A percentile compares a stretch with the other conserved stretches of the same genome.
phyloP scores from a whole-genome alignment of 1,140 invertebrate species.

The Procambarus virginalis region DNA sequence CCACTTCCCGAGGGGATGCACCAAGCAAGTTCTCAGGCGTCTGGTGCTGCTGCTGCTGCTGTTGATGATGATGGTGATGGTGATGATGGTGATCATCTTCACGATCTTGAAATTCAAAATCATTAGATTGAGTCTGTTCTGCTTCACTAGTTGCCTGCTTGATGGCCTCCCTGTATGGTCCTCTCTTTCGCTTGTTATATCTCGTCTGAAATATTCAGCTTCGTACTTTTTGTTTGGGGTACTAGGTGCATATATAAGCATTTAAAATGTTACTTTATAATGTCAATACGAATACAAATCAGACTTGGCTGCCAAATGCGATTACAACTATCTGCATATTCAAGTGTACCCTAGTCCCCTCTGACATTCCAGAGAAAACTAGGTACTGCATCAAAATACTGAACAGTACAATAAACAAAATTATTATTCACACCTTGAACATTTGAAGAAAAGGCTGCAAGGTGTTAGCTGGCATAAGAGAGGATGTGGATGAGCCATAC shows the following conservation, averaged over 20 bases:
- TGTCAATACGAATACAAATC: too few relatives aligned
- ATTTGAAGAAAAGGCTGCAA: constrained; percentile 88
- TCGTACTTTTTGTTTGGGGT: constrained; percentile 62
- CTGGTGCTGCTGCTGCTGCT: constrained; percentile 28
- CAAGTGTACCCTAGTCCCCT: too few relatives aligned
- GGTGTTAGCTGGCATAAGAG: constrained; percentile 87
- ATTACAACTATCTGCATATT: too few relatives aligned
- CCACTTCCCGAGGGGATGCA: constrained; percentile 69
- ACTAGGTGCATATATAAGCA: not conserved
- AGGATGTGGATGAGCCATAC: constrained; percentile 89
- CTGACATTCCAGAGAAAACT: too few relatives aligned
- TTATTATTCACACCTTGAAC: constrained; percentile 81
- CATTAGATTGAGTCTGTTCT: constrained; percentile 65
- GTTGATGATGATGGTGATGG: constrained; percentile 10
- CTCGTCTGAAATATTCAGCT: constrained; percentile 76
- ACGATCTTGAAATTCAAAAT: constrained; percentile 1
- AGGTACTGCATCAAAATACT: too few relatives aligned
- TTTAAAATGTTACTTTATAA: too few relatives aligned
- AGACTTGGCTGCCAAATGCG: too few relatives aligned
- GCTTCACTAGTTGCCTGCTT: constrained; percentile 87
- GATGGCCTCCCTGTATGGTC: constrained; percentile 89
- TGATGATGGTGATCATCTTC: constrained; percentile 1
- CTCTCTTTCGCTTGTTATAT: constrained; percentile 89
- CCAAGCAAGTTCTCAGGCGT: constrained; percentile 47
- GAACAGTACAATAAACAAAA: not conserved